Evolutionary conservation across 2,113 vertebrate genomes (phyloP), one percentile per base, ranked within the genome.

Genomic region (Cacatua alba): DNA sequence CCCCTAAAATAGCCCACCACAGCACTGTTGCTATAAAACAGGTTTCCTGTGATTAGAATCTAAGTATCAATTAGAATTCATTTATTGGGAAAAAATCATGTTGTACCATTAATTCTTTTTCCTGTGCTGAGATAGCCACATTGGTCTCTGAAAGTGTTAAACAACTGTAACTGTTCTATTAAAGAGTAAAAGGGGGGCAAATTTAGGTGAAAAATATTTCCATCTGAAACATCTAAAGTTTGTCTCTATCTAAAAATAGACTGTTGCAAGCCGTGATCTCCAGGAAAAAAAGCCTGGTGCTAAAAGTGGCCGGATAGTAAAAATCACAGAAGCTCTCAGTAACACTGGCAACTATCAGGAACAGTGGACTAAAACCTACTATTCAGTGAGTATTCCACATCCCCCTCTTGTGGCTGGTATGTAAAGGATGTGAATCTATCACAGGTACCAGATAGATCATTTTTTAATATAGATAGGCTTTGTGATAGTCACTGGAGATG

Each of bases 331-430:
- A 86, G 31, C 20, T 78, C 52, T 13, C 23, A 41, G 17, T 37
- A 86, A 53, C 28, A 37, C 48, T 49, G 60, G n/a, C 29, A 94
- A 53, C 39, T 57, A 26, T 21, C 80, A 91, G 65, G 68, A 82
- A 79, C 24, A 62, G 48, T 62, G 35, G 64, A 86, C 39, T 48
- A 78, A 95, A 88, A 18, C 46, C 51, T 84, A 75, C 67, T 24
- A 41, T 52, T 52, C 76, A n/a, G 90, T 68, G 64, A 86, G 60
- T 86, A 84, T 95, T 96, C 86, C 88, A 95, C 65, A 95, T 41
- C 96, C 52, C 96, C 96, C 96, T 95, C 96, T 96, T 90, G 95
- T 96, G 96, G 96, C 76, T 96, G 76, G 31, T 62, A 20, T 1
- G 48, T 49, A 90, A 80, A 93, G 88, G 86, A 93, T 84, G 72